Evolutionary conservation across 35 echinoderm and acorn worm species (phyloP), one percentile per base, ranked within the genome.

Genomic region (Ophioderma brevispina): DNA sequence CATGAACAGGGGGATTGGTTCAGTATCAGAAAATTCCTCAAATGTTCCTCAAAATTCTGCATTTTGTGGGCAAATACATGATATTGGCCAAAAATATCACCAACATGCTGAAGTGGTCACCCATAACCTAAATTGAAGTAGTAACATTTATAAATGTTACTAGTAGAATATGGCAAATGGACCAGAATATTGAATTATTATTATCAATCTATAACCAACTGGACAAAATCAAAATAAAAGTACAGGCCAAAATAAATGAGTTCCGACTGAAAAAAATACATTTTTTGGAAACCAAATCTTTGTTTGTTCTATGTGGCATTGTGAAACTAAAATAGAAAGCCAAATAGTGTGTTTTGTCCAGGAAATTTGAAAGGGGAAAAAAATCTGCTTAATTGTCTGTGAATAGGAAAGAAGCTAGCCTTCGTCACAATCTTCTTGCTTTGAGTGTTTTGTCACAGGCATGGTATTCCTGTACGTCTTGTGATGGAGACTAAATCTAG

Each of bases 401-500:
- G 79, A 14, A 76, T 1, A 34, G 23, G 13, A 70, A 15, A 76
- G 1, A 28, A 19, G 8, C n/a, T 33, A 76, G 35, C 25, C 32
- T 64, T 35, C 50, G 23, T 95, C 89, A 99, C 15, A 95, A 64
- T 87, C 97, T 92, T 15, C 91, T 78, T 37, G 97, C 97, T 40
- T 99, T 99, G 41, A 93, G 91, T 30, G 97, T 93, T 38, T 94
- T 41, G 59, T 85, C 82, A 78, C 93, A 90, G 33, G 91, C 93
- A 87, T 14, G 94, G 94, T 32, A 95, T 87, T 25, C 94, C 94
- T 40, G 97, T 99, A 21, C 92, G 92, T 81, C 95, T 94, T 0
- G 97, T 99, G 64, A 99, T 95, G 19, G 97, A 99, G 36, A 99
- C 85, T 37, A 99, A 89, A 37, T 99, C 97, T 0, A 99, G 75